Conservation (phyloP, 2,888 invertebrate genomes). For the Xestia rhomboidea region DNA sequence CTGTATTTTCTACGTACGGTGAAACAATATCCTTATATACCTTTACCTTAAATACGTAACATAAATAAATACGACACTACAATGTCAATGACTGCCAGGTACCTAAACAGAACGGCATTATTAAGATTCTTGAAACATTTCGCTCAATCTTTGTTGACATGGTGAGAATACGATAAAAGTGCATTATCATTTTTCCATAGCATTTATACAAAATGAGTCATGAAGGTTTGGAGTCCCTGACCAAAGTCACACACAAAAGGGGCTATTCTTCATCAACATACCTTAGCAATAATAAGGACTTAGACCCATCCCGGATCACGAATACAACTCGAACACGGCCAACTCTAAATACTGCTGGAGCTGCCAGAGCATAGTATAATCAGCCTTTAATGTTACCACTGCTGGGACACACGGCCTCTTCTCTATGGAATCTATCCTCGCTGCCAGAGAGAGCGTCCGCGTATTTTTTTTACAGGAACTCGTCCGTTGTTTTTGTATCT, state of each 20-base stretch:
- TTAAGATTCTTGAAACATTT: constrained; percentile 45
- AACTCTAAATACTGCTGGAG: background rate
- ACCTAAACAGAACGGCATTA: constrained; percentile 27
- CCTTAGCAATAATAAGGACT: too few species aligned
- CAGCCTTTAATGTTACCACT: too few species aligned
- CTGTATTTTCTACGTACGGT: too few species aligned
- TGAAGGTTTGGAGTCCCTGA: background rate
- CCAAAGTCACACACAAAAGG: too few species aligned
- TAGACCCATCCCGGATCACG: too few species aligned
- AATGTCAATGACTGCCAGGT: constrained; percentile 51
- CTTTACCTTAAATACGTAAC: constrained; percentile 12
- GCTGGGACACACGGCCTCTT: too few species aligned
- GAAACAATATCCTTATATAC: constrained; percentile 16
- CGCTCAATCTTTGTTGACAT: constrained; percentile 27
- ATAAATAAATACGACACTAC: background rate
- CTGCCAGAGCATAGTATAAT: too few species aligned
- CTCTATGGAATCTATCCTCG: too few species aligned
- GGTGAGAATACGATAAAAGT: background rate
- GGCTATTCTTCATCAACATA: too few species aligned
- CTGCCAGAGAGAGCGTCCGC: too few species aligned
- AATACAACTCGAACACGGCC: too few species aligned
- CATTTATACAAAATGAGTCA: background rate
- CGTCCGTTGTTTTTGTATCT: background rate
- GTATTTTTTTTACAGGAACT: background rate
- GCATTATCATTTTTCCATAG: background rate